These are phyloP conservation scores for Gasteruption jaculator DNA, from an alignment of 2,888 invertebrate species.

Conservation along the genomic window DNA sequence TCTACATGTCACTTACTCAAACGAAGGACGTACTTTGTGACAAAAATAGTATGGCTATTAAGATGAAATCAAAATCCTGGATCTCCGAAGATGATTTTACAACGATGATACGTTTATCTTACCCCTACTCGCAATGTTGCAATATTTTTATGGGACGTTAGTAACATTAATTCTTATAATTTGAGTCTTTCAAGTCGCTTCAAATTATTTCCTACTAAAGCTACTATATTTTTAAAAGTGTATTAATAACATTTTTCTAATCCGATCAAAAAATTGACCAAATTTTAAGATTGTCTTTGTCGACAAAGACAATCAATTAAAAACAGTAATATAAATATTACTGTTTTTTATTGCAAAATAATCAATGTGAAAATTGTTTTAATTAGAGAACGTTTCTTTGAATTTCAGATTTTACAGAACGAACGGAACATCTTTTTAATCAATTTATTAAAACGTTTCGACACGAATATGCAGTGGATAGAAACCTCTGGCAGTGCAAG, in stretches of 20 bases:
- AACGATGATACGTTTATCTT: slow-evolving; percentile 27
- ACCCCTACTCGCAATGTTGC: slow-evolving; percentile 28
- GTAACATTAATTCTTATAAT: slow-evolving; percentile 11
- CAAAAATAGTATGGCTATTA: slow-evolving; percentile 15
- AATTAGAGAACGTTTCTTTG: not conserved
- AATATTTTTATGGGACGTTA: slow-evolving; percentile 32
- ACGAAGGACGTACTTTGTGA: too few relatives aligned
- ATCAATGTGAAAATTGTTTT: not conserved
- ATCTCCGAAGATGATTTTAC: slow-evolving; percentile 26
- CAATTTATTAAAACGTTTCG: slow-evolving; percentile 33
- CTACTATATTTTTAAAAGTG: too few relatives aligned
- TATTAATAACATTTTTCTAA: too few relatives aligned
- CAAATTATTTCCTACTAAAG: too few relatives aligned
- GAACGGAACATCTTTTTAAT: slow-evolving; percentile 26
- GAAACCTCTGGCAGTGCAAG: slow-evolving; percentile 25
- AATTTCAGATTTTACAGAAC: slow-evolving; percentile 25
- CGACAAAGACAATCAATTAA: too few relatives aligned
- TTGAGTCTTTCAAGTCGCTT: too few relatives aligned
- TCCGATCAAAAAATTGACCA: too few relatives aligned
- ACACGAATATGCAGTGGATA: slow-evolving; percentile 29
- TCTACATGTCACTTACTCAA: too few relatives aligned
- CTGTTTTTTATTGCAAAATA: too few relatives aligned
- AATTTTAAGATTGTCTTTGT: not conserved
- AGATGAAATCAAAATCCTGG: slow-evolving; percentile 23
- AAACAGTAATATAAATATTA: too few relatives aligned